Evolutionary conservation across 2,113 vertebrate species (phyloP).

Genomic region (Neomonachus schauinslandi): DNA sequence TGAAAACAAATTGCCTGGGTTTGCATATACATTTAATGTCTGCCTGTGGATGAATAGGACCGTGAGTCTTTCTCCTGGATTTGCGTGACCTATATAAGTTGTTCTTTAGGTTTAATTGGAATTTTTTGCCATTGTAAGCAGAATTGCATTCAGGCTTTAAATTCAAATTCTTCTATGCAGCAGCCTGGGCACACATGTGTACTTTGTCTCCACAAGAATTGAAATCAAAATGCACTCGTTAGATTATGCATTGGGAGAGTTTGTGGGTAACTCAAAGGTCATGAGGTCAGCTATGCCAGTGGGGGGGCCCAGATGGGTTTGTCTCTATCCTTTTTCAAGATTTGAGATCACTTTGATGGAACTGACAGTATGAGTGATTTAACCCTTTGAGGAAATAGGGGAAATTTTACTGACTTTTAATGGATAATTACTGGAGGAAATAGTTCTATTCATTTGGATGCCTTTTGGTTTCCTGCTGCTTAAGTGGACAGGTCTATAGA

Average conservation of each 20-base stretch:
- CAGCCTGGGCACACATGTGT: constrained; percentile 53
- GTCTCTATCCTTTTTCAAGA: constrained; percentile 78
- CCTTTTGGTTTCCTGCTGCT: constrained; percentile 53
- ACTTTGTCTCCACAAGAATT: constrained; percentile 81
- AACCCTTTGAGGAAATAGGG: constrained; percentile 77
- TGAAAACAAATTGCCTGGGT: constrained; percentile 16
- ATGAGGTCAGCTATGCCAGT: constrained; percentile 76
- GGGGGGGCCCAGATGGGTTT: constrained; percentile 73
- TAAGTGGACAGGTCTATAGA: constrained; percentile 30
- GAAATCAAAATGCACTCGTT: constrained; percentile 71
- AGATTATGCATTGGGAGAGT: constrained; percentile 74
- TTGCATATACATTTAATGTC: not conserved
- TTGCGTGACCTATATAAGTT: constrained; percentile 42
- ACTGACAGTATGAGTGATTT: constrained; percentile 76
- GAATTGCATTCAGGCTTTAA: constrained; percentile 72
- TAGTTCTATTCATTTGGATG: constrained; percentile 40
- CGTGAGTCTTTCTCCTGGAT: not conserved
- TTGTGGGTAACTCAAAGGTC: constrained; percentile 79
- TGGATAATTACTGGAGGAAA: constrained; percentile 66
- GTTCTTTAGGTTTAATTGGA: constrained; percentile 70
- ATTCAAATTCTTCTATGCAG: constrained; percentile 66
- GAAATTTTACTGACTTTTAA: constrained; percentile 76
- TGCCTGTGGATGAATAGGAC: not conserved
- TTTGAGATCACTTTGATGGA: constrained; percentile 72
- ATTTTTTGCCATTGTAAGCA: constrained; percentile 63